Evolutionary conservation across 2,797 vertebrate species (phyloP).

Genomic region (Anisognathus igniventris): DNA sequence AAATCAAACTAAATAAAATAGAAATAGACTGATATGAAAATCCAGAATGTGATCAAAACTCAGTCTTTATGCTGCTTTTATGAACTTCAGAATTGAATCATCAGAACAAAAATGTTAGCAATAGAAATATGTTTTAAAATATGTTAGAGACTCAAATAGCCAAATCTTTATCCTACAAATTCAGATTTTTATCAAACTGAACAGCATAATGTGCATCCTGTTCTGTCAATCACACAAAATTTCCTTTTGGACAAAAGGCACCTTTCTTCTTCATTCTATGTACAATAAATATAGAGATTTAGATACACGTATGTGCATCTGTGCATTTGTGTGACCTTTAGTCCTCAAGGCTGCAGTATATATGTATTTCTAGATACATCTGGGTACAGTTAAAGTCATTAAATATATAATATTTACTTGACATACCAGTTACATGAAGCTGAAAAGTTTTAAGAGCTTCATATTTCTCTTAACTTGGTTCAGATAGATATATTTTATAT

Average conservation of each 20-base stretch:
- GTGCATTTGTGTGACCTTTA: background rate
- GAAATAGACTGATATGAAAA: background rate
- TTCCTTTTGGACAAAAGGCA: background rate
- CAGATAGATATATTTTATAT: background rate
- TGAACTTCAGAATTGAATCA: background rate
- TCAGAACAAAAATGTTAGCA: background rate
- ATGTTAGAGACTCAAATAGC: background rate
- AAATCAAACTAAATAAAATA: background rate
- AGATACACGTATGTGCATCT: background rate
- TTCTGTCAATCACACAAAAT: background rate
- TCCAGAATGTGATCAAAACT: background rate
- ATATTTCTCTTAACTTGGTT: background rate
- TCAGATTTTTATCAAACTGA: background rate
- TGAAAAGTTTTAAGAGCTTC: background rate
- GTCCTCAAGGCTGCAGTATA: background rate
- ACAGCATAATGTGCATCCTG: background rate
- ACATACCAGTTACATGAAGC: rapidly evolving
- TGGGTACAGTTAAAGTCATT: background rate
- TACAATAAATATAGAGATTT: background rate
- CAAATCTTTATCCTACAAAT: background rate
- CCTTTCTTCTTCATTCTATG: background rate
- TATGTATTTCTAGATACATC: background rate
- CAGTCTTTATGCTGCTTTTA: background rate
- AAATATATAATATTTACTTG: background rate
- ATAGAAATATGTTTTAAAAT: background rate